Evolutionary conservation across 2,888 invertebrate genomes (phyloP), one percentile per base, ranked within the genome.

Genomic region (Chrysotoxum bicinctum): DNA sequence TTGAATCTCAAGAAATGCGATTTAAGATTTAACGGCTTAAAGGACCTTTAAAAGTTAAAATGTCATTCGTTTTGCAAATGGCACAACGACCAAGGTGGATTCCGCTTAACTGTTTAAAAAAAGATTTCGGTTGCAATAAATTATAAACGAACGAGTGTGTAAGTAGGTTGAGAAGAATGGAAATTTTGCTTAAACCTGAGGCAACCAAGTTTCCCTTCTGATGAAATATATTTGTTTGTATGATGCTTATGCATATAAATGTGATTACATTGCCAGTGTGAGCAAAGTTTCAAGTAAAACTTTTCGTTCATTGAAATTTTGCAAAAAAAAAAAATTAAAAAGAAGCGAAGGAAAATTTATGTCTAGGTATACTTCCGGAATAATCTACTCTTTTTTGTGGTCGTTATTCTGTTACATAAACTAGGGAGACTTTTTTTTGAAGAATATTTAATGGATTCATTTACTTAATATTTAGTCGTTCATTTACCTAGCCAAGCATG

Each of bases 21-120:
- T 56, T 77, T 70, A 50, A 69, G 69, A 73, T 60, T 79, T 79
- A 37, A 79, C 52, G 50, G 79, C 73, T 35, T 2, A 50, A 37
- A 56, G 35, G 58, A 58, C 66, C 16, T 73, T 60, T 66, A 54
- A 56, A 56, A 56, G 52, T 52, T 52, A 52, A 54, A 74, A 72
- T 58, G 70, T 37, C 45, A 70, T 70, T 64, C 54, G 37, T 35
- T 48, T 32, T 60, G 50, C 10, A 58, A 58, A 58, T 58, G 58
- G n/a, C 7, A 21, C n/a, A 37, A 9, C 3, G 9, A 16, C 16
- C 10, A 43, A 7, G 62, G 26, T n/a, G n/a, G 3, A 16, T 26
- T 60, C 43, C n/a, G 3, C 8, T 58, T 58, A 37, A 21, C 30
- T n/a, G 30, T 30, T 54, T 26, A 26, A 23, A 52, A 30, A 30